phyloP scores from a whole-genome alignment of 2,113 vertebrate genomes.

The Muscicapa adusta region DNA sequence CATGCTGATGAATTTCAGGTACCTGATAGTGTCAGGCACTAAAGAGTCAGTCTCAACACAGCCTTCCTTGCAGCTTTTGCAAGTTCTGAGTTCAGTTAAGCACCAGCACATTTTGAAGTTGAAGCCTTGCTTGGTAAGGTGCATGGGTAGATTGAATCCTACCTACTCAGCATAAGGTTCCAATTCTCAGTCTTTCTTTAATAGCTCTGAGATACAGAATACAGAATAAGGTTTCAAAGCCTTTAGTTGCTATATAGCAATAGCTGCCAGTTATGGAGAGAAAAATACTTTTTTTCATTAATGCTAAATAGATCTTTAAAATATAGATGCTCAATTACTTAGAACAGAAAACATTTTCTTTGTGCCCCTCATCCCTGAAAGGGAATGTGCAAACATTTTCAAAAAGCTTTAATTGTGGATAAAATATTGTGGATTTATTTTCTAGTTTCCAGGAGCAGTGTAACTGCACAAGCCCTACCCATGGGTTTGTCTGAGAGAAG shows the following conservation, averaged over 20 bases:
- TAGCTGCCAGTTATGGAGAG: background rate
- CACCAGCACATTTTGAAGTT: background rate
- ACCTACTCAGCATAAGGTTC: background rate
- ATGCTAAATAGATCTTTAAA: background rate
- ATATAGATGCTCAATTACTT: background rate
- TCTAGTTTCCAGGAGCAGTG: background rate
- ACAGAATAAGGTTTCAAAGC: background rate
- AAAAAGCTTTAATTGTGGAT: background rate
- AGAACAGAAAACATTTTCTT: background rate
- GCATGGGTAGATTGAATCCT: background rate
- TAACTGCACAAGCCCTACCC: background rate
- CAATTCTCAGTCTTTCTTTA: background rate
- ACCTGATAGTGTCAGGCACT: background rate
- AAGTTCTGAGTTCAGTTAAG: background rate
- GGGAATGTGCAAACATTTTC: background rate
- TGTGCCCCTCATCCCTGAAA: background rate
- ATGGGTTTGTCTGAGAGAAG: background rate
- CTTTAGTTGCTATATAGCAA: background rate
- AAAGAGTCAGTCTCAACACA: background rate
- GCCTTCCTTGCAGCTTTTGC: background rate
- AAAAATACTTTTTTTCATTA: background rate
- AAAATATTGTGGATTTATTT: background rate
- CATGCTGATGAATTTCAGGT: slow-evolving; percentile 48
- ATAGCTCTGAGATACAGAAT: background rate
- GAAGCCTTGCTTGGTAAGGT: background rate